Evolutionary conservation across 2,113 vertebrate genomes (phyloP).

Genomic region (Malurus elegans): DNA sequence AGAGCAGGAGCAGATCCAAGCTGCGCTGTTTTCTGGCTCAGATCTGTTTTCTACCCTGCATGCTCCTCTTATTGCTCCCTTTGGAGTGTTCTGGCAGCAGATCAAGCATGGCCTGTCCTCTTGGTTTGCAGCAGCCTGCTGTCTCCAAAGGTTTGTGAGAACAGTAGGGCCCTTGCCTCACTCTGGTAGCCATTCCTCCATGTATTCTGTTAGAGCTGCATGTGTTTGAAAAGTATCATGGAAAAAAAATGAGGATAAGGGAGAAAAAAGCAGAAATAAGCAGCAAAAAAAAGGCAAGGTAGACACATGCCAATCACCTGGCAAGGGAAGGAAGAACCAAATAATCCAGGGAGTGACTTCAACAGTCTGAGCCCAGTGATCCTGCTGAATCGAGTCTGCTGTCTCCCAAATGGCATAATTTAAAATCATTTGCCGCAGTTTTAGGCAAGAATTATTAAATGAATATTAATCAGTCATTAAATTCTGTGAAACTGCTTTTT

Average conservation of each 20-base stretch:
- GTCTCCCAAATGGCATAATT: conserved; percentile 42
- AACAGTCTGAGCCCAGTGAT: not conserved
- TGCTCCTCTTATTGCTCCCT: not conserved
- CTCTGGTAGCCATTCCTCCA: not conserved
- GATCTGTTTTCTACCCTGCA: not conserved
- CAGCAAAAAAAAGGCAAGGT: not conserved
- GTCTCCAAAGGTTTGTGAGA: not conserved
- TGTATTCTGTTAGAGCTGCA: not conserved
- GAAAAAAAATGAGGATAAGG: no score
- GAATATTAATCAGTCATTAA: conserved; percentile 68
- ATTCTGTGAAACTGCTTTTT: conserved; percentile 32
- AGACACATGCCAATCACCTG: not conserved
- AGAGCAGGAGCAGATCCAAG: not conserved
- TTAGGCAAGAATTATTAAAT: conserved; percentile 60
- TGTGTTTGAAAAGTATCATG: not conserved
- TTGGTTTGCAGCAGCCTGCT: conserved; percentile 12
- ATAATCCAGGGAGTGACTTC: not conserved
- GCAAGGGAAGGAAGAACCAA: not conserved
- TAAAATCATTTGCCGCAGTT: conserved; percentile 53
- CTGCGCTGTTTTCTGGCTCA: not conserved
- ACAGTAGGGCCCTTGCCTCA: not conserved
- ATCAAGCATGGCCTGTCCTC: not conserved
- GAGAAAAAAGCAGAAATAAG: not conserved
- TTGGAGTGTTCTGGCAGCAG: conserved; percentile 3
- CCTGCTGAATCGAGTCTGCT: conserved; percentile 17